phyloP scores from a whole-genome alignment of 2,113 vertebrate species.

The Aldabrachelys gigantea region DNA sequence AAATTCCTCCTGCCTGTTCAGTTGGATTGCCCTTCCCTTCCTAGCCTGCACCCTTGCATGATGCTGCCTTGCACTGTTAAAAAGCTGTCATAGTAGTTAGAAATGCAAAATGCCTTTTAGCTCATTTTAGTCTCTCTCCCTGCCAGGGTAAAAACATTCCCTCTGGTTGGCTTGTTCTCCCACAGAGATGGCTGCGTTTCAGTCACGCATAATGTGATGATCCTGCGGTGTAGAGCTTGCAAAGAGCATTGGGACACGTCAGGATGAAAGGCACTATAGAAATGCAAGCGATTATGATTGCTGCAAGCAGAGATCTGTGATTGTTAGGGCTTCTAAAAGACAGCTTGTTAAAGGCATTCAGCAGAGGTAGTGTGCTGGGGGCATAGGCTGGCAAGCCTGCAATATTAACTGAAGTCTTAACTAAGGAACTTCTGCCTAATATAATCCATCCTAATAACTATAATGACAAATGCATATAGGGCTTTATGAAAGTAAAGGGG shows the following conservation, averaged over 20 bases:
- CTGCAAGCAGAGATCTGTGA: background rate
- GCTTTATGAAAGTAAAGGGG: background rate
- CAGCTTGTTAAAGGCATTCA: background rate
- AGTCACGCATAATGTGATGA: background rate
- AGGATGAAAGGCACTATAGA: background rate
- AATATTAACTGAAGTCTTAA: background rate
- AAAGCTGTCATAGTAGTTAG: background rate
- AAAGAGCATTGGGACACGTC: background rate
- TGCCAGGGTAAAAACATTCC: background rate
- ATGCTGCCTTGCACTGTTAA: background rate
- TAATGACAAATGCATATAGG: background rate
- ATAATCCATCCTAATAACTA: background rate
- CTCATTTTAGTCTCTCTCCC: background rate
- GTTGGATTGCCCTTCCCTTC: background rate
- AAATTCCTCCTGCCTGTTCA: background rate
- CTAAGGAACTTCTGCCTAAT: background rate
- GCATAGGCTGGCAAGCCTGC: background rate
- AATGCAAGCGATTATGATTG: rapidly evolving
- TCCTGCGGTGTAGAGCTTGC: background rate
- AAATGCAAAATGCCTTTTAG: background rate
- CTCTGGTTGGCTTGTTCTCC: background rate
- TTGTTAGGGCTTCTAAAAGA: background rate
- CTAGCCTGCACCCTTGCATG: background rate
- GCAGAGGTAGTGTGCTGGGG: background rate
- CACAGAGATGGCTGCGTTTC: rapidly evolving